Percentiles rank a stretch among this genome's conserved stretches.
Evolutionary conservation across 2,113 vertebrate genomes (phyloP).

Genomic region (Pollimyrus isidori): DNA sequence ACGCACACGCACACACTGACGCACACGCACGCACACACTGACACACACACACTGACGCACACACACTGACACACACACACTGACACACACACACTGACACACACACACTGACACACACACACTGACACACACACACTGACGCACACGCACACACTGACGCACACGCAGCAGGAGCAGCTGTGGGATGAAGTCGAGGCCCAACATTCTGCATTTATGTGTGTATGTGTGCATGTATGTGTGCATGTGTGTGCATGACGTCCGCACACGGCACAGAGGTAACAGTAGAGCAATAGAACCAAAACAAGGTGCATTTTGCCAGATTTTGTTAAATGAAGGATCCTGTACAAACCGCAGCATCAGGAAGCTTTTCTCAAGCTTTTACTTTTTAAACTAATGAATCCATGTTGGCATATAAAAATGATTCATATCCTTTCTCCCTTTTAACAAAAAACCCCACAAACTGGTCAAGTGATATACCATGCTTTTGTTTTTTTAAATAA

Average conservation of each 20-base stretch:
- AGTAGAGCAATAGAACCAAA: not conserved
- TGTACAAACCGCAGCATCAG: not conserved
- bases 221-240: not conserved
- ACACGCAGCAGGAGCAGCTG: conserved; percentile 8
- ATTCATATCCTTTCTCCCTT: not conserved
- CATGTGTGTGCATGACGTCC: not conserved
- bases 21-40: conserved; percentile 6
- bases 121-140: not conserved
- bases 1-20: not conserved
- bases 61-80: conserved; percentile 7
- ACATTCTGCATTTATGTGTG: not conserved
- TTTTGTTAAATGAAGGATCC: not conserved
- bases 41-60: not conserved
- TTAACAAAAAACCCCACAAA: not conserved
- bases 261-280: not conserved
- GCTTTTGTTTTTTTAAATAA: conserved; percentile 3
- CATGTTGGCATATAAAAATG: not conserved
- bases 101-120: not conserved
- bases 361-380: not conserved
- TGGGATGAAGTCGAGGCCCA: not conserved
- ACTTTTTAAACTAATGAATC: not conserved
- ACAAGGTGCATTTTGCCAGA: not conserved
- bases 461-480: not conserved
- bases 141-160: not conserved
- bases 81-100: conserved; percentile 1